Percentiles rank a stretch among this genome's conserved stretches.
Evolutionary conservation across 2,888 invertebrate species (phyloP).

Genomic region (Troilus luridus): DNA sequence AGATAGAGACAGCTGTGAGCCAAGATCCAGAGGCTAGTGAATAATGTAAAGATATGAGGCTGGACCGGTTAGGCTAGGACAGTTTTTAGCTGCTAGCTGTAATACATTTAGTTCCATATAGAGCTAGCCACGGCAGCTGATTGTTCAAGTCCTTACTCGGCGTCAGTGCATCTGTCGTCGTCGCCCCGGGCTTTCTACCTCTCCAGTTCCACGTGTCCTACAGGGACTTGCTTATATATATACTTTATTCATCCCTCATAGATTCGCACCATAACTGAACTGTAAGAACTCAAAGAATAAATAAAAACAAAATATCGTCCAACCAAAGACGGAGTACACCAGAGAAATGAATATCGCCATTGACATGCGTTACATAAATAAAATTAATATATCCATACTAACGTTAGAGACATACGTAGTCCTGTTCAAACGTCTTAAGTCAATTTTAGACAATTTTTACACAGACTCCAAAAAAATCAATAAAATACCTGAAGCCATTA

Average conservation of each 20-base stretch:
- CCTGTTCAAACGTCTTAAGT: too few species aligned
- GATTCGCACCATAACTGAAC: not conserved
- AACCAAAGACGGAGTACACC: too few species aligned
- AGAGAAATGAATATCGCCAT: too few species aligned
- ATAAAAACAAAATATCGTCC: too few species aligned
- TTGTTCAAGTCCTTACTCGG: constrained; percentile 21
- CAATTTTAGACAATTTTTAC: too few species aligned
- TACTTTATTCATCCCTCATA: not conserved
- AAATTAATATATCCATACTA: too few species aligned
- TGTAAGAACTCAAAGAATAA: not conserved
- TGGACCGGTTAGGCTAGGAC: constrained; percentile 50
- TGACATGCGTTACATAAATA: too few species aligned
- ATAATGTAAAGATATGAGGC: constrained; percentile 44
- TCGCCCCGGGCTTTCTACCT: not conserved
- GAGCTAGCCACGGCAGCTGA: constrained; percentile 39
- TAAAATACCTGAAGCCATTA: too few species aligned
- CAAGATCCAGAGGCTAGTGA: not conserved
- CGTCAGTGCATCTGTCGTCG: constrained; percentile 30
- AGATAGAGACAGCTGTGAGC: constrained; percentile 15
- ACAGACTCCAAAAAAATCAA: too few species aligned
- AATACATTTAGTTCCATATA: constrained; percentile 47
- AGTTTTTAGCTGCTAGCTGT: constrained; percentile 42
- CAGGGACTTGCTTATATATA: not conserved
- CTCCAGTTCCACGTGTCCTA: not conserved
- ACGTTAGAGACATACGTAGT: too few species aligned